Base-by-base conservation (phyloP, 2,113 vertebrate genomes). In the Aphyosemion australe region DNA sequence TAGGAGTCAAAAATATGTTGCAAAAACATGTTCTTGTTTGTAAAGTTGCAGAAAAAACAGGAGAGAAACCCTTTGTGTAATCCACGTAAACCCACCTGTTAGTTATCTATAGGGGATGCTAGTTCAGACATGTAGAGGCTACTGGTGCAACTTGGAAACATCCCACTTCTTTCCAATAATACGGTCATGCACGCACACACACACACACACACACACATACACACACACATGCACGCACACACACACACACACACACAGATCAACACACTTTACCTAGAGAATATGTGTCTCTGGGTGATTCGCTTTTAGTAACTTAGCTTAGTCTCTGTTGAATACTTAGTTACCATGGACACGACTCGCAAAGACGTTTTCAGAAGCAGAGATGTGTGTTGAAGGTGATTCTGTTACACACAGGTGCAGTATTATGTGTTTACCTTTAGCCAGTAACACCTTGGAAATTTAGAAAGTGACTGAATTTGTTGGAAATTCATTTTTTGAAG, bases 301-400 rank as follows among this genome's bases (percentile, higher is more conserved):
- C 56, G 79, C 71, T 75, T 87, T 86, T 83, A 74, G 80, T 83
- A 84, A 82, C 74, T 72, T 72, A 49, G 58, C 31, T 39, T 68
- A 61, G 76, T 73, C 71, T 78, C 79, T 80, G 71, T 72, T 87
- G 84, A 84, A 83, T 76, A 68, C 74, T 79, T 66, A 79, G 89
- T 89, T 85, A 70, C 85, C 74, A 88, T 88, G 85, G 80, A 70
- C 73, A 83, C 71, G 12, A 80, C 69, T 75, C 47, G 57, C 67
- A 79, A 64, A 52, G 69, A 81, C 53, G 52, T 61, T 60, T 47
- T 49, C 51, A 72, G 60, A 64, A 67, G 84, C 46, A 46, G 55
- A 57, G 3, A 18, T 68, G 69, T 65, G 54, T 32, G 41, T 39
- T 39, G 41, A 4, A 42, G 12, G 41, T 42, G 41, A 42, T 12